Conservation (phyloP, 2,888 invertebrate genomes). For the Vanessa cardui region DNA sequence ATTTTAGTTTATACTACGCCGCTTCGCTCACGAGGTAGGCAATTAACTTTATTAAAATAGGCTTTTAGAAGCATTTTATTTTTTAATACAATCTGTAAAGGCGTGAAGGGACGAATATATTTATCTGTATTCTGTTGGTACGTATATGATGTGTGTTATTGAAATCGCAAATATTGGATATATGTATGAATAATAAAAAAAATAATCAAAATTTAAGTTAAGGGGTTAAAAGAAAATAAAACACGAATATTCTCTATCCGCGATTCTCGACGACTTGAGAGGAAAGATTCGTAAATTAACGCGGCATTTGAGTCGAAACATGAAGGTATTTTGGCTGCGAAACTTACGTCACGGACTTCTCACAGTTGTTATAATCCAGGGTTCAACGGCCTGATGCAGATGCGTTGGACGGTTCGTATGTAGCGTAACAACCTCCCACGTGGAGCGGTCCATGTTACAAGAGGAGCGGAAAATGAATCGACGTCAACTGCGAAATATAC, state of each 20-base stretch:
- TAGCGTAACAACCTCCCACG: conserved; percentile 79
- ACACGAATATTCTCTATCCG: conserved; percentile 28
- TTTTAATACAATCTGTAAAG: too few species aligned
- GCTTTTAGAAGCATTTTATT: too few species aligned
- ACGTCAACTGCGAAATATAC: neutral
- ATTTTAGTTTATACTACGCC: too few species aligned
- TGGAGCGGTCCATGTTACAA: conserved; percentile 47
- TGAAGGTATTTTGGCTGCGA: conserved; percentile 60
- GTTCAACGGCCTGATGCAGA: conserved; percentile 76
- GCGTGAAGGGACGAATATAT: too few species aligned
- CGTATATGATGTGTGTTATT: neutral
- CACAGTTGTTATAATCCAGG: conserved; percentile 64
- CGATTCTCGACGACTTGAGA: conserved; percentile 33
- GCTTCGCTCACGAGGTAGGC: too few species aligned
- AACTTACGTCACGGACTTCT: conserved; percentile 72
- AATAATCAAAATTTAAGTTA: neutral
- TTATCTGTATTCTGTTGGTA: neutral
- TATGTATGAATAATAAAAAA: neutral
- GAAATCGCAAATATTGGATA: neutral
- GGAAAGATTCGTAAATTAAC: conserved; percentile 33
- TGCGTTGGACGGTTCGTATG: conserved; percentile 79
- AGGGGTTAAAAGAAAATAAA: conserved; percentile 15
- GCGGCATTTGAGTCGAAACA: conserved; percentile 35
- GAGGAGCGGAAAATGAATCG: conserved; percentile 46
- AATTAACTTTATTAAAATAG: too few species aligned